Conservation (phyloP, 2,888 invertebrate genomes). For the Hirtodrosophila duncani region DNA sequence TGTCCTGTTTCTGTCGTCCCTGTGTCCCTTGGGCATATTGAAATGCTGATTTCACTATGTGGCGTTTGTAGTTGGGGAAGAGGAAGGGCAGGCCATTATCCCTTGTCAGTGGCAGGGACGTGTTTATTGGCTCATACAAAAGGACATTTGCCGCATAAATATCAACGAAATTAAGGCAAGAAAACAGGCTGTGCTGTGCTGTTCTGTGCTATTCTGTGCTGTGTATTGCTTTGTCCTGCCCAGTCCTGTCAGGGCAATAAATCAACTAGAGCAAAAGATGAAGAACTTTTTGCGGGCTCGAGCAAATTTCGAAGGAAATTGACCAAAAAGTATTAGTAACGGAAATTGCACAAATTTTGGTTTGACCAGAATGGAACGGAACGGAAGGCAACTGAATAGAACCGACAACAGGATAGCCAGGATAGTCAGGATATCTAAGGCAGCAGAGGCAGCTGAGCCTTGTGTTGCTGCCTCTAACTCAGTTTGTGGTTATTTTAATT, state of each 20-base stretch:
- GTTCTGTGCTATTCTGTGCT: too few species aligned
- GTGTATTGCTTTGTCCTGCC: too few species aligned
- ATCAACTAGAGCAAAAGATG: conserved; percentile 32
- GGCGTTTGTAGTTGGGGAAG: conserved; percentile 23
- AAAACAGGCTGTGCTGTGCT: too few species aligned
- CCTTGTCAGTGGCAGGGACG: conserved; percentile 70
- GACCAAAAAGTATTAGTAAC: conserved; percentile 70
- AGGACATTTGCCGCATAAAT: conserved; percentile 65
- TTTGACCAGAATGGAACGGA: conserved; percentile 7
- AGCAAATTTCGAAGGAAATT: conserved; percentile 57
- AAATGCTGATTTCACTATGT: conserved; percentile 58
- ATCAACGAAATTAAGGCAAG: conserved; percentile 68
- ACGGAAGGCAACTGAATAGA: conserved; percentile 9
- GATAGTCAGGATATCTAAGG: too few species aligned
- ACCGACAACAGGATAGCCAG: background rate
- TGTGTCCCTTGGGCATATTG: conserved; percentile 61
- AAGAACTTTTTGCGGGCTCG: conserved; percentile 24
- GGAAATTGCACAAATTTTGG: conserved; percentile 68
- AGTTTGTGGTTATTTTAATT: conserved; percentile 60
- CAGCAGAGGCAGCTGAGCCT: too few species aligned
- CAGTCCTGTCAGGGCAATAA: conserved; percentile 34
- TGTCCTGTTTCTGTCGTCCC: background rate
- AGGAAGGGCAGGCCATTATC: conserved; percentile 66
- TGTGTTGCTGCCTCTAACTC: conserved; percentile 11
- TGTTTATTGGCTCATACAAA: conserved; percentile 64